Evolutionary conservation across 23 tunicate genomes (phyloP).

Genomic region (Diplosoma virens): DNA sequence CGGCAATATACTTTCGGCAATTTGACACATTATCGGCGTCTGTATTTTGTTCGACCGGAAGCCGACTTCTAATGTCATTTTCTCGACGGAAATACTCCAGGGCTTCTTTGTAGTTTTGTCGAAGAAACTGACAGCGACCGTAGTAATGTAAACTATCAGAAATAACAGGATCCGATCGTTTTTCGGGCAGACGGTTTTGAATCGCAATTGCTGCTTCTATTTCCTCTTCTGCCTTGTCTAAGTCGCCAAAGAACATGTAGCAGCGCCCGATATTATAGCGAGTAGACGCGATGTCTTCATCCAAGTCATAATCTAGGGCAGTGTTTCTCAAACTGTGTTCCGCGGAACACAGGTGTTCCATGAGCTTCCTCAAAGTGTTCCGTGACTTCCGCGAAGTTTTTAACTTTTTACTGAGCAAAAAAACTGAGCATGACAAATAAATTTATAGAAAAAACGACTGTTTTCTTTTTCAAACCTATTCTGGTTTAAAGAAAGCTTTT

Average conservation of each 20-base stretch:
- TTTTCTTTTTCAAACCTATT: no score
- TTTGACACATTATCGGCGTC: not conserved
- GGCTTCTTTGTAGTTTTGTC: not conserved
- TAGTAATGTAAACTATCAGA: not conserved
- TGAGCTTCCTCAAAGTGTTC: no score
- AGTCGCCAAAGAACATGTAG: not conserved
- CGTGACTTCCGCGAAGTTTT: no score
- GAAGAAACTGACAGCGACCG: not conserved
- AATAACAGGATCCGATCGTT: not conserved
- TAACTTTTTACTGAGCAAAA: no score
- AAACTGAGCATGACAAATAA: no score
- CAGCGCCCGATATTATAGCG: conserved; percentile 8
- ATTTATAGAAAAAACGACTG: no score
- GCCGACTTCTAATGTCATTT: not conserved
- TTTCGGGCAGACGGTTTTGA: not conserved
- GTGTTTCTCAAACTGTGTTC: no score
- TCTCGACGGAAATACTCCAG: not conserved
- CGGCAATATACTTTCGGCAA: not conserved
- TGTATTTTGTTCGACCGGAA: not conserved
- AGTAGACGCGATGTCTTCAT: not conserved
- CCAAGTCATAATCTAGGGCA: not conserved
- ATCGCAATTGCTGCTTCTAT: not conserved
- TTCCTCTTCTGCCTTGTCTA: not conserved
- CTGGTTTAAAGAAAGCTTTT: no score
- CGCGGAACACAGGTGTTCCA: no score